These are phyloP conservation scores for Oxyteleia sp. DNA, from an alignment of 2,888 invertebrate genomes.

Conservation along the genomic window DNA sequence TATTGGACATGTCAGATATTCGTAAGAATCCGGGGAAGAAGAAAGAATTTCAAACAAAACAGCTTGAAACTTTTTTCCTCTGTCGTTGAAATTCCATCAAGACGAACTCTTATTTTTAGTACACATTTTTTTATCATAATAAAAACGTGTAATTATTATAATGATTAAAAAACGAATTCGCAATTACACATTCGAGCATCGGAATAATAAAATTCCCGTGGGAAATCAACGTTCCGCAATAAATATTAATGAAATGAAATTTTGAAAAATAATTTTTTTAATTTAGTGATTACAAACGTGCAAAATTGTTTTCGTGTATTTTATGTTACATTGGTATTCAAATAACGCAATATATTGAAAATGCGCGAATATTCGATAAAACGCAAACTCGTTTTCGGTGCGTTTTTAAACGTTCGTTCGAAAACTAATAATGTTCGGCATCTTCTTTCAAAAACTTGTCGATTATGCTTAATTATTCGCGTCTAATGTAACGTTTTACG, in stretches of 20 bases:
- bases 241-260: neutral
- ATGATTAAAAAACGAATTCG: slow-evolving; percentile 6
- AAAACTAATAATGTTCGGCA: slow-evolving; percentile 16
- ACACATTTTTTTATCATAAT: slow-evolving; percentile 27
- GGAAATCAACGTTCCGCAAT: neutral
- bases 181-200: slow-evolving; percentile 6
- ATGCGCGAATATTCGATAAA: slow-evolving; percentile 18
- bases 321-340: neutral
- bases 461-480: slow-evolving; percentile 38
- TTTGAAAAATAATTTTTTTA: too few relatives aligned
- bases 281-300: too few relatives aligned
- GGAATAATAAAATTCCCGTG: slow-evolving; percentile 6
- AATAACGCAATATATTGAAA: slow-evolving; percentile 12
- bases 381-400: slow-evolving; percentile 18
- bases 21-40: slow-evolving; percentile 23
- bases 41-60: slow-evolving; percentile 40
- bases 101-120: slow-evolving; percentile 13
- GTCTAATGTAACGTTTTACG: slow-evolving; percentile 22
- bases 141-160: slow-evolving; percentile 27
- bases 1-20: slow-evolving; percentile 52
- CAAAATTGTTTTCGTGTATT: neutral
- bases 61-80: slow-evolving; percentile 30
- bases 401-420: slow-evolving; percentile 1
- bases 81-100: slow-evolving; percentile 28
- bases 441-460: slow-evolving; percentile 23